phyloP scores from a whole-genome alignment of 2,113 vertebrate species.

The Anser cygnoides region DNA sequence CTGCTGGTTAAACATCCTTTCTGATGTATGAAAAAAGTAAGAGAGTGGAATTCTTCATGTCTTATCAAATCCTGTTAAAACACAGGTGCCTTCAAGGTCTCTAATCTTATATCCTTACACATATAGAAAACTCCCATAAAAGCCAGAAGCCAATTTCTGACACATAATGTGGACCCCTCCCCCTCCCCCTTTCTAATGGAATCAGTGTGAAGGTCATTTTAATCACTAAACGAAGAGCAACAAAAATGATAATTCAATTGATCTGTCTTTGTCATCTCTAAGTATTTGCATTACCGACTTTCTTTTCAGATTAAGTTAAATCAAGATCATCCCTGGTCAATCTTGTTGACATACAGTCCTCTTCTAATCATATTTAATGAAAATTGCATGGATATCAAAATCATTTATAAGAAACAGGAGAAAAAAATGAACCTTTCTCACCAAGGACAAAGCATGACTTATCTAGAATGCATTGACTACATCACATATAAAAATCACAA shows the following conservation, averaged over 20 bases:
- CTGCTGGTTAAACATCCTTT: conserved; percentile 40
- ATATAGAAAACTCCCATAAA: neutral
- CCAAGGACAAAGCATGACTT: neutral
- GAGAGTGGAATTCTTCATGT: neutral
- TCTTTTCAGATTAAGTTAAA: neutral
- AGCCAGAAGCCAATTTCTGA: conserved; percentile 1
- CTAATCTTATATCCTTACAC: neutral
- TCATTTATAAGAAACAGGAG: neutral
- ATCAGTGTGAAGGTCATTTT: conserved; percentile 19
- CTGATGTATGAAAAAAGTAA: neutral
- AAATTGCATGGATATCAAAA: conserved; percentile 2
- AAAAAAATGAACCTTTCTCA: neutral
- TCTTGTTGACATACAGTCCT: conserved; percentile 7
- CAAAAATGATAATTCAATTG: neutral
- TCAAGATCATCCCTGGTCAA: conserved; percentile 16
- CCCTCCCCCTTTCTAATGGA: neutral
- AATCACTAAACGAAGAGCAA: conserved; percentile 7
- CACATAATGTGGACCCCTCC: neutral
- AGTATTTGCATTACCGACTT: conserved; percentile 1
- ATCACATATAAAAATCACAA: neutral
- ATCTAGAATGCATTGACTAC: neutral
- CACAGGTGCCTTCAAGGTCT: neutral
- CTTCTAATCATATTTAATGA: conserved; percentile 23
- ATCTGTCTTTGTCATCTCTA: neutral
- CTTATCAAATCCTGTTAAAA: conserved; percentile 25